Conservation (phyloP, 1,140 invertebrate genomes). For the Drepana arcuata region DNA sequence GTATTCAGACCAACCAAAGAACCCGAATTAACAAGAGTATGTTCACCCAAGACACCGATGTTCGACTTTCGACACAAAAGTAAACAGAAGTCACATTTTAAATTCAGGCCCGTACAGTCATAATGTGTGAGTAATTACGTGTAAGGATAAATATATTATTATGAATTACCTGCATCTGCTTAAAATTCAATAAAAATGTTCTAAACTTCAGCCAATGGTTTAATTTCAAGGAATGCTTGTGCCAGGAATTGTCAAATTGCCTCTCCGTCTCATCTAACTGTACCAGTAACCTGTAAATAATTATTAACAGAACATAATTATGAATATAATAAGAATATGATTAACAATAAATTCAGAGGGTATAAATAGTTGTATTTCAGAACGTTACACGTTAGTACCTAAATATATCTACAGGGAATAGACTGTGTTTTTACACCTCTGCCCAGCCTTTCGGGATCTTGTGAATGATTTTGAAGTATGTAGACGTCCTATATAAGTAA, state of each 20-base stretch:
- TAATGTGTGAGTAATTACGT: conserved; percentile 10
- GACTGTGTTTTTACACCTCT: too few species aligned
- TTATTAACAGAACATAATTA: too few species aligned
- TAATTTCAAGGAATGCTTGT: conserved; percentile 88
- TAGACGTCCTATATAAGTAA: too few species aligned
- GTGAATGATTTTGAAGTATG: too few species aligned
- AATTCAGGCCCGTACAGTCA: conserved; percentile 40
- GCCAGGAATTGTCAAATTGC: conserved; percentile 95
- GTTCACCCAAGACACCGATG: conserved; percentile 51
- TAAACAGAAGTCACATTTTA: conserved; percentile 36
- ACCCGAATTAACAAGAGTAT: conserved; percentile 27
- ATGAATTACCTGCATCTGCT: conserved; percentile 63
- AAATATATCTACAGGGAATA: too few species aligned
- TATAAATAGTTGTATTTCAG: too few species aligned
- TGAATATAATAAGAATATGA: too few species aligned
- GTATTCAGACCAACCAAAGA: conserved; percentile 54
- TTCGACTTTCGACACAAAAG: conserved; percentile 52
- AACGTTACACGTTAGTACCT: too few species aligned
- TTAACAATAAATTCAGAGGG: too few species aligned
- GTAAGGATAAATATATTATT: conserved; percentile 8
- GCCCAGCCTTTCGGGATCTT: too few species aligned
- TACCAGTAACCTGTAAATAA: conserved; percentile 86
- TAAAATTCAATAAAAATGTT: conserved; percentile 79
- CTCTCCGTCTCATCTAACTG: conserved; percentile 96
- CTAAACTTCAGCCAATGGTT: conserved; percentile 91